Evolutionary conservation across 2,888 invertebrate genomes (phyloP), one percentile per base, ranked within the genome.

Genomic region (Synanthedon myopaeformis): DNA sequence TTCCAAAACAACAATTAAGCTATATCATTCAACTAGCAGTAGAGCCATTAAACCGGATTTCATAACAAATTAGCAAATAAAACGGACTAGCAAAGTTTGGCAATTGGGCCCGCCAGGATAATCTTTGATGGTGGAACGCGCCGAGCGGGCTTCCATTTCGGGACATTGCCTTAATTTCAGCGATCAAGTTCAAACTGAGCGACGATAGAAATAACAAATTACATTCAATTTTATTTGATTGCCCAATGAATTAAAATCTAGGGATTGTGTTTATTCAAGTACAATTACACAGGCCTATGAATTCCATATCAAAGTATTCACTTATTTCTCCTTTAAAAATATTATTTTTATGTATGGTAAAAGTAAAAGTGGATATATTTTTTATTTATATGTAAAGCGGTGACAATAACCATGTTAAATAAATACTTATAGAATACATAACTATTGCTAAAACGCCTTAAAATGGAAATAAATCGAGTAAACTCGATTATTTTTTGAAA

Each of bases 21-120:
- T 28, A 54, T 54, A 54, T 54, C 52, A 56, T 52, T 52, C 52
- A 54, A 53, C 48, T 55, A 51, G 17, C 42, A 41, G 14, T 11
- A 42, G 49, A 55, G 52, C 49, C 49, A 49, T 49, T 48, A 56
- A 57, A 59, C 53, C 55, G 57, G 56, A 49, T 41, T 59, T 56
- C 61, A 65, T 65, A 66, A 67, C 62, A 64, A 69, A 69, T 68
- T 66, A 69, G 63, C 64, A 62, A 66, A 66, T 61, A 67, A 66
- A 51, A 55, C 49, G 52, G 56, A 57, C 57, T 56, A 58, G 50
- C 48, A 60, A 68, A 67, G 61, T 68, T 67, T 53, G 61, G 55
- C 62, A 59, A 63, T 67, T 60, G 60, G 54, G 57, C 60, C 56
- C 61, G 53, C 35, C 51, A 59, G 61, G 63, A 63, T 66, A 61